These are phyloP conservation scores for Leptobrachium ailaonicum DNA, from an alignment of 2,113 vertebrate genomes.

Conservation along the genomic window DNA sequence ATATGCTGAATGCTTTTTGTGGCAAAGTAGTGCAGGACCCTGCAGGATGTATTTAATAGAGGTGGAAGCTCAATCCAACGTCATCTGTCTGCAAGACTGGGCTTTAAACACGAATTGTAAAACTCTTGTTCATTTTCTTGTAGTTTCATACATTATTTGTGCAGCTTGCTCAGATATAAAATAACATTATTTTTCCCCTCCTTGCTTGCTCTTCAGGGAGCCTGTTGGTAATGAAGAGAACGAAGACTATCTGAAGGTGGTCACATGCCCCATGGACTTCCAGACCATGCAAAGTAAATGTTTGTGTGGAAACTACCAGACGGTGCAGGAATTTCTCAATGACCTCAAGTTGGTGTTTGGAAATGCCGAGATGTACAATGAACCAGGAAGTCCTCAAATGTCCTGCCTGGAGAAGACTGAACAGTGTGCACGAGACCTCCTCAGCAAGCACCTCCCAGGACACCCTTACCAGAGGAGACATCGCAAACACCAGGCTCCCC, in stretches of 20 bases:
- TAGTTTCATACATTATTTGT: no score
- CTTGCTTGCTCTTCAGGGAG: slow-evolving; percentile 73
- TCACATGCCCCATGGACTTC: slow-evolving; percentile 92
- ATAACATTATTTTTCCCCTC: no score
- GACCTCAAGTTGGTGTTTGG: slow-evolving; percentile 93
- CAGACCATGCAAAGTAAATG: slow-evolving; percentile 92
- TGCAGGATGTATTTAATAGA: no score
- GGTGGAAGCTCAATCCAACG: no score
- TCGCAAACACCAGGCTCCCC: slow-evolving; percentile 65
- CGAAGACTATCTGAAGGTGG: slow-evolving; percentile 89
- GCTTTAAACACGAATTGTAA: no score
- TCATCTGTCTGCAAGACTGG: no score
- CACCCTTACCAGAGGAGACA: slow-evolving; percentile 84
- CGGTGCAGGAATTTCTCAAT: slow-evolving; percentile 82
- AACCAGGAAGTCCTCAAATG: slow-evolving; percentile 83
- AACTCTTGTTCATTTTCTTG: no score
- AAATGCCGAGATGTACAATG: slow-evolving; percentile 92
- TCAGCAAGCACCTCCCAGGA: slow-evolving; percentile 87
- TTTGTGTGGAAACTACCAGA: slow-evolving; percentile 79
- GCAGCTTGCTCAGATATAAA: no score
- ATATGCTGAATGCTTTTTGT: no score
- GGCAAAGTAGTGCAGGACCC: no score
- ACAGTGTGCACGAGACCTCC: slow-evolving; percentile 83
- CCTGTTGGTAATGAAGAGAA: slow-evolving; percentile 89
- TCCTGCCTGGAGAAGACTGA: slow-evolving; percentile 88